Conservation (phyloP, 2,797 vertebrate species). For the Sitta carolinensis region DNA sequence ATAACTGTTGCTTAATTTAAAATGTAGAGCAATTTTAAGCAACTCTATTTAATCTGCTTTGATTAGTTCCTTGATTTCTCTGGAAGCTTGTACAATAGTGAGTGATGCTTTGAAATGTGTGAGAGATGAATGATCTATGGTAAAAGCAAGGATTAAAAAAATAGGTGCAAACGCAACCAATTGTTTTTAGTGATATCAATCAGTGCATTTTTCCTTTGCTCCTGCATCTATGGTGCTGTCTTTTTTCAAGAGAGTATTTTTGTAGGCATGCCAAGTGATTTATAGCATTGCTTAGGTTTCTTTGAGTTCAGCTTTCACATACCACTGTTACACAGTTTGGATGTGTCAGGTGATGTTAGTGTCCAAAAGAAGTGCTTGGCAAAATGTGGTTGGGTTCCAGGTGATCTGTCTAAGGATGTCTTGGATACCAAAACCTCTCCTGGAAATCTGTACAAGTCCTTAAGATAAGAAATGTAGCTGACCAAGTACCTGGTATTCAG, state of each 20-base stretch:
- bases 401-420: neutral
- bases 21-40: neutral
- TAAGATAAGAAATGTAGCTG: neutral
- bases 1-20: neutral
- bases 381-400: neutral
- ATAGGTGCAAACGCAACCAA: neutral
- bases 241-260: neutral
- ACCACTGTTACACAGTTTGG: neutral
- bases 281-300: neutral
- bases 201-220: neutral
- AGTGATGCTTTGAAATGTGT: neutral
- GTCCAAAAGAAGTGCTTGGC: neutral
- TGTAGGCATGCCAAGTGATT: neutral
- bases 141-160: neutral
- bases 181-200: neutral
- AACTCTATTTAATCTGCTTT: neutral
- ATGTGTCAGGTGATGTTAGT: neutral
- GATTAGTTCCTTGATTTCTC: neutral
- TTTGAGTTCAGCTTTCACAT: neutral
- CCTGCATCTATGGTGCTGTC: neutral
- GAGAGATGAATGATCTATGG: neutral
- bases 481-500: neutral
- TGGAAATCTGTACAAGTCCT: neutral
- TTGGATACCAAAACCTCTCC: neutral
- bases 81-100: neutral